Evolutionary conservation across 2,797 vertebrate genomes (phyloP), one percentile per base, ranked within the genome.

Genomic region (Melanotaenia boesemani): DNA sequence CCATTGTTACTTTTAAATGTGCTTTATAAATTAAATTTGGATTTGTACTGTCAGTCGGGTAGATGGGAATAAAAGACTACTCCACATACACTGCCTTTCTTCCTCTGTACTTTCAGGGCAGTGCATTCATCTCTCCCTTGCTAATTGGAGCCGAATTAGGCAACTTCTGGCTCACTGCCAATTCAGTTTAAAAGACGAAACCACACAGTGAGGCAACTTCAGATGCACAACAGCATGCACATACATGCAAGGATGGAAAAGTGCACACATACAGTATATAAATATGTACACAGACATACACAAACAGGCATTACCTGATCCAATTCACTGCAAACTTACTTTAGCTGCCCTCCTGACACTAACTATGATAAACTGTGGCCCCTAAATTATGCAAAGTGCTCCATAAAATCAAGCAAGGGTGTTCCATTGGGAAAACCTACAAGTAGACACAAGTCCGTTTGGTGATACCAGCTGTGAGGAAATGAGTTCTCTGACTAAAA

Each of bases 131-230:
- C 76, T 74, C 67, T 81, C 67, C 74, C 50, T 36, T 56, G 83
- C 84, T 92, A 93, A 91, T 90, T 92, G 86, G 85, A 81, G 75
- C 76, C 84, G 86, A 88, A 89, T 89, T 77, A 79, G 83, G 82
- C 74, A 61, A 18, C 83, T 70, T 80, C 62, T 87, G 90, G 82
- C 74, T 24, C 34, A 4, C 16, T 20, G 82, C 82, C 86, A 87
- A 81, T 58, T 55, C 76, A 36, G 60, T 77, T 78, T 68, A 46
- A 76, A 74, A 81, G 48, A 56, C 68, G 60, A 55, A 34, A 26
- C 64, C 68, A 79, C 74, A 81, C 72, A 78, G 59, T 2, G 5
- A 72, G 86, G 62, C 66, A 36, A 36, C 65, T 41, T 44, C 34
- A 69, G 22, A 71, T 36, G 12, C 18, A 0, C 62, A 67, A 37